Conservation (phyloP, 2,113 vertebrate genomes). For the Dolichallabes microphthalmus region DNA sequence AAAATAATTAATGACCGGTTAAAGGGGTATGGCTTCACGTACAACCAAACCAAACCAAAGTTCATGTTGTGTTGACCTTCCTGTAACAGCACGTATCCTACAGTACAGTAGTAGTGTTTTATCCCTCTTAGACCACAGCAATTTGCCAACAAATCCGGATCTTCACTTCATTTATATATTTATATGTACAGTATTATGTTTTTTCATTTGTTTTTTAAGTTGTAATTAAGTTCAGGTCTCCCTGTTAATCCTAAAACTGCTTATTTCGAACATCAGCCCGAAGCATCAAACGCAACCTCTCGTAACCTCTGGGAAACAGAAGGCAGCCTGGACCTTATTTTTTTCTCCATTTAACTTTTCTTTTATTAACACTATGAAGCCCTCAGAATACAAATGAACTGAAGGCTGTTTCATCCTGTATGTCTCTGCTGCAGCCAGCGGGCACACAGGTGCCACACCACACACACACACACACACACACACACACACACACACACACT, state of each 20-base stretch:
- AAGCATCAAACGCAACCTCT: neutral
- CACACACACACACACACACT: constrained; percentile 40
- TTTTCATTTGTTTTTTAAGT: too few relatives aligned
- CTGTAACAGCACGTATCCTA: neutral
- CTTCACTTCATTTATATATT: too few relatives aligned
- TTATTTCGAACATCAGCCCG: neutral
- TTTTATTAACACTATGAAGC: constrained; percentile 57
- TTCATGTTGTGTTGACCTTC: neutral
- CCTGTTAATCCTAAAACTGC: neutral
- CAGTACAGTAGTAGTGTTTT: neutral
- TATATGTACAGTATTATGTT: too few relatives aligned
- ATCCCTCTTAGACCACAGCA: neutral
- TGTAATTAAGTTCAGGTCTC: neutral
- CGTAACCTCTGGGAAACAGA: neutral
- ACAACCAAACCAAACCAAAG: neutral
- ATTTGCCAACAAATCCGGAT: neutral
- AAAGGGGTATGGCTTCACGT: neutral
- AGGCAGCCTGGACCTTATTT: neutral
- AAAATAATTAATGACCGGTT: neutral
- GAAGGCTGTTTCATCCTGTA: constrained; percentile 52
- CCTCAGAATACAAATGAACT: constrained; percentile 57
- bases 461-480: constrained; percentile 39
- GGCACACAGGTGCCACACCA: constrained; percentile 70
- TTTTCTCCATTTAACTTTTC: constrained; percentile 44
- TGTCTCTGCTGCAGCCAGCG: constrained; percentile 63